Conservation (phyloP, 2,113 vertebrate species). For the Rattus norvegicus region GRCr8 NC_086020.1:64891001-64891500, state of each 20-base stretch:
- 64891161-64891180: background rate
- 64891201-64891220: background rate
- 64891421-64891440: background rate
- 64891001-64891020: background rate
- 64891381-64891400: constrained; percentile 18
- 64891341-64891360: background rate
- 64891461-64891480: background rate
- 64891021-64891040: background rate
- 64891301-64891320: background rate
- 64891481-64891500: background rate
- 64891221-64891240: background rate
- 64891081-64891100: constrained; percentile 16
- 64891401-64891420: background rate
- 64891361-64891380: background rate
- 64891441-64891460: background rate
- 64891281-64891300: background rate
- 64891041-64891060: background rate
- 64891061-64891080: background rate
- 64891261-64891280: background rate
- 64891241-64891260: background rate
- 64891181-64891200: background rate
- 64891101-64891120: background rate
- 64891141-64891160: background rate
- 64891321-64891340: background rate
- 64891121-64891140: background rate